Evolutionary conservation across 2,797 vertebrate genomes (phyloP), one percentile per base, ranked within the genome.

Genomic region (Moxostoma hubbsi): DNA sequence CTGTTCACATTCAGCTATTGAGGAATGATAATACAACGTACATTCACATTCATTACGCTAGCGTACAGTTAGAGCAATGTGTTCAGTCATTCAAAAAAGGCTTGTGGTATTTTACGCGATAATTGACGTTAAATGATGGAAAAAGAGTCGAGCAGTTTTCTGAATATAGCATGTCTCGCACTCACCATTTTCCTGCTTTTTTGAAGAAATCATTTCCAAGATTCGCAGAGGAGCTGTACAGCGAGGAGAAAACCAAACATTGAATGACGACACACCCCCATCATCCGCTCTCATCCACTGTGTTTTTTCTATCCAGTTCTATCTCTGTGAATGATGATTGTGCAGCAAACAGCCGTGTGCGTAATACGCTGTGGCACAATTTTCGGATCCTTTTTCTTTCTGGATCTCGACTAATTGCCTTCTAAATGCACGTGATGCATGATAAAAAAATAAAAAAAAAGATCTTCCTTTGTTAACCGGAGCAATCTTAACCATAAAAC

Each of bases 261-360:
- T 47, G 45, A 65, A 49, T 13, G 16, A 59, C 51, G 73, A 82
- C 71, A 43, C 84, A 36, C 73, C 84, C 67, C 78, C 80, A 59
- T 78, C 67, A 15, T 10, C n/a, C 69, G 9, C 15, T 66, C 36
- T 69, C 46, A 10, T 47, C 45, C 11, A 58, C 54, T 57, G 63
- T 67, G 45, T 67, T 69, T 10, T 68, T 12, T 82, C 54, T 79
- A 54, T n/a, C 61, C 51, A 45, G 53, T n/a, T 16, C 43, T 67
- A 62, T 69, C 65, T 51, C 55, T 69, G 51, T 67, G 18, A 9
- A 51, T 51, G 7, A 4, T 9, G 18, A n/a, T n/a, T n/a, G n/a
- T n/a, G n/a, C n/a, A n/a, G n/a, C 2, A 24, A 24, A 24, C 24
- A 24, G 2, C 24, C 24, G 2, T 24, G 24, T 24, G 24, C 24